A percentile compares a stretch with the other conserved stretches of the same genome.
Conservation (phyloP, 2,888 invertebrate species). For the Drepana falcataria region DNA sequence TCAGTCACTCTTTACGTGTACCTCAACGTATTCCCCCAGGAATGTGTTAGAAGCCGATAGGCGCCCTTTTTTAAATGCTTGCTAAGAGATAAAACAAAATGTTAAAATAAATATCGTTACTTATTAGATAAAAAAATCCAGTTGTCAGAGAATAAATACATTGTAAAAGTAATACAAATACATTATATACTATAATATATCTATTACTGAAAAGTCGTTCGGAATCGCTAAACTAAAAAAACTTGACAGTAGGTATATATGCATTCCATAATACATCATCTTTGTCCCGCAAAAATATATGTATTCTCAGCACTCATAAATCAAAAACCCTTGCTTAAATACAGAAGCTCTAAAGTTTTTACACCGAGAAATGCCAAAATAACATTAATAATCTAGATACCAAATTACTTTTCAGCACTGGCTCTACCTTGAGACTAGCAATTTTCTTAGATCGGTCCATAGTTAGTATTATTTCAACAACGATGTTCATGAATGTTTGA, state of each 20-base stretch:
- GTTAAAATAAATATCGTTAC: neutral
- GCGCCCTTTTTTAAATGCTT: no score
- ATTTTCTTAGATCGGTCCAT: conserved; percentile 52
- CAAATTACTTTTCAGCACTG: conserved; percentile 14
- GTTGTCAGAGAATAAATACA: neutral
- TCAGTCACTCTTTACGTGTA: conserved; percentile 2
- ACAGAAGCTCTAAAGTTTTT: neutral
- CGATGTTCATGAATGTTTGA: conserved; percentile 10
- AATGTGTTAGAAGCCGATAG: neutral
- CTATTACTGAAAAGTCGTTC: no score
- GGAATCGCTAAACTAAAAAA: no score
- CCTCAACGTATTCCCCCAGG: conserved; percentile 5
- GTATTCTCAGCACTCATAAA: neutral
- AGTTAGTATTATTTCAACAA: conserved; percentile 26
- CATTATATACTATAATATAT: no score
- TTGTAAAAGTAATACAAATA: neutral
- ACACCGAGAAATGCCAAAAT: neutral
- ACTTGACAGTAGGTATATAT: no score
- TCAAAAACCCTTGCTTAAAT: neutral
- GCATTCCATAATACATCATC: neutral
- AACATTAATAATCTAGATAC: neutral
- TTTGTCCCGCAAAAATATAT: neutral
- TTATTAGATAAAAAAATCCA: neutral
- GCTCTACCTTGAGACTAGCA: conserved; percentile 65
- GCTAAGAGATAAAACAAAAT: neutral